Evolutionary conservation across 2,797 vertebrate species (phyloP).

Genomic region (Peromyscus nudipes): DNA sequence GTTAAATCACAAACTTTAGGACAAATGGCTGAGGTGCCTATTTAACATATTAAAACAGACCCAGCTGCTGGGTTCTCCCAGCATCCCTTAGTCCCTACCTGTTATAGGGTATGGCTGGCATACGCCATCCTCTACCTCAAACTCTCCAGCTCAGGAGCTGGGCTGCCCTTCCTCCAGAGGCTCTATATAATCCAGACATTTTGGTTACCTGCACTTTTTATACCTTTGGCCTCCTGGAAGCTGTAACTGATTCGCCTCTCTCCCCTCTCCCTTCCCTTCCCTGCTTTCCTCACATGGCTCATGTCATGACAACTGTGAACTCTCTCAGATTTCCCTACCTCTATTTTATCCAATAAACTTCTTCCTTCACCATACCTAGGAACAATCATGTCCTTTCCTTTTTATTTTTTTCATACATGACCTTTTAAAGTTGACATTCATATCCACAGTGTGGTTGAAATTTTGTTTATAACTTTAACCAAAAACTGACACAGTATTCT

Average conservation of each 20-base stretch:
- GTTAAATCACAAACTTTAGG: not conserved
- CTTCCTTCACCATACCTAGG: not conserved
- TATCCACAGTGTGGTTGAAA: not conserved
- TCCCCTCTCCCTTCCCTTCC: not conserved
- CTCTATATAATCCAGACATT: not conserved
- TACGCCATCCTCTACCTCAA: not conserved
- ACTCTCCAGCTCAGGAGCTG: not conserved
- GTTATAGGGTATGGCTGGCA: not conserved
- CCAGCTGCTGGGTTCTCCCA: not conserved
- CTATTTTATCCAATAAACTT: not conserved
- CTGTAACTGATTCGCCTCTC: not conserved
- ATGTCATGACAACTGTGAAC: not conserved
- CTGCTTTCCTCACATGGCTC: not conserved
- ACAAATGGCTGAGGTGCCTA: not conserved
- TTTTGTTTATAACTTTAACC: slow-evolving; percentile 29
- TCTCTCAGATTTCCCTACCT: not conserved
- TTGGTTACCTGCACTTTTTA: not conserved
- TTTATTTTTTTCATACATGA: not conserved
- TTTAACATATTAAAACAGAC: not conserved
- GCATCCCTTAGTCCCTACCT: not conserved
- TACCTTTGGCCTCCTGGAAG: not conserved
- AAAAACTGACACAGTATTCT: not conserved
- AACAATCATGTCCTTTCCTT: not conserved
- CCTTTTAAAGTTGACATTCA: not conserved
- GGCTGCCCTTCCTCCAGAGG: not conserved